These are phyloP conservation scores for Calameuta filiformis DNA, from an alignment of 2,888 invertebrate genomes.

Conservation along the genomic window DNA sequence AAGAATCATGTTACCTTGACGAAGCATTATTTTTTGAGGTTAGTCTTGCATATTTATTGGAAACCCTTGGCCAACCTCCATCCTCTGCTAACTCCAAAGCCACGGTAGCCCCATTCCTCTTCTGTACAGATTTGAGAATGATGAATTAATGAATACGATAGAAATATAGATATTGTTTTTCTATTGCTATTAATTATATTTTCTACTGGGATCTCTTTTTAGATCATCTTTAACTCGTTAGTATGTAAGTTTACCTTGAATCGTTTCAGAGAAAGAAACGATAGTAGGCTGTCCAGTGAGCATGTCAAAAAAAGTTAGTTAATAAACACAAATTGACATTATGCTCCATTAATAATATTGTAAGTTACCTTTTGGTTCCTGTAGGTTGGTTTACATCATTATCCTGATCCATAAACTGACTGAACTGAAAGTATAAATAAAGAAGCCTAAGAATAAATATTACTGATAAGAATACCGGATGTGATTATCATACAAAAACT, in stretches of 20 bases:
- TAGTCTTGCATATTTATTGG: constrained; percentile 52
- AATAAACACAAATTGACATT: not conserved
- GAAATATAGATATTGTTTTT: too few relatives aligned
- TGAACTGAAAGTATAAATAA: constrained; percentile 23
- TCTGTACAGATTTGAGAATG: constrained; percentile 35
- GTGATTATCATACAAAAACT: not conserved
- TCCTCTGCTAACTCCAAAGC: constrained; percentile 55
- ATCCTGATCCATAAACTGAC: constrained; percentile 39
- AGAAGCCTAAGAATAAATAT: not conserved
- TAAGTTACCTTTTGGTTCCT: constrained; percentile 46
- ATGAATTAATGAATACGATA: not conserved
- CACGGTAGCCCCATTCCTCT: constrained; percentile 50
- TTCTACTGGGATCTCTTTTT: not conserved
- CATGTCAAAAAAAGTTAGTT: constrained; percentile 37
- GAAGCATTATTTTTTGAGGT: constrained; percentile 47
- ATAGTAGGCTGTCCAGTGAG: constrained; percentile 55
- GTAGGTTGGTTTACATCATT: constrained; percentile 31
- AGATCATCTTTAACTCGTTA: not conserved
- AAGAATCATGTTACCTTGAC: constrained; percentile 40
- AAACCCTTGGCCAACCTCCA: constrained; percentile 47
- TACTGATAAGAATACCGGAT: not conserved
- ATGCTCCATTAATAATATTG: not conserved
- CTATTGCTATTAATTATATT: not conserved
- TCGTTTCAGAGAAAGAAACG: constrained; percentile 56
- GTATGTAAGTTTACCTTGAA: constrained; percentile 47